Base-by-base conservation (phyloP, 2,797 vertebrate genomes). In the Lithobates pipiens region DNA sequence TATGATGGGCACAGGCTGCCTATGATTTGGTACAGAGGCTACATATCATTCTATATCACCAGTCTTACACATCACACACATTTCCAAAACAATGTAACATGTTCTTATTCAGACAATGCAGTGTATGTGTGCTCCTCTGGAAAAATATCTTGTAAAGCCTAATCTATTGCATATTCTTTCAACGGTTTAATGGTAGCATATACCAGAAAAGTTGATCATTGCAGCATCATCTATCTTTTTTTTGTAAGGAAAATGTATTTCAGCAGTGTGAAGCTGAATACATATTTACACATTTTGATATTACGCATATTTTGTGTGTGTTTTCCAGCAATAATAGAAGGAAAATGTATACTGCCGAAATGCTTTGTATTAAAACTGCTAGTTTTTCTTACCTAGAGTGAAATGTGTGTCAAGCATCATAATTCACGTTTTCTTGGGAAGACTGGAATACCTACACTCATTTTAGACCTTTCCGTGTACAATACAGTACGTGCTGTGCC, bases 391-490 rank as follows among this genome's bases (percentile, higher is more conserved):
- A 61, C 54, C 54, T 16, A 71, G 18, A n/a, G 57, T 73, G 65
- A 7, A 71, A 50, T 54, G 71, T 70, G 61, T 82, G 79, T 13
- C 67, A 61, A 69, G 36, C 77, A 67, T 74, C 32, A 67, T 29
- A 68, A 85, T 67, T 75, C 63, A n/a, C 63, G 32, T 29, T 71
- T 82, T 79, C 76, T 29, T 83, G 85, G 81, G 70, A 65, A 83
- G 68, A 63, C 65, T 70, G 29, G 75, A 79, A 87, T 83, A 83
- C 70, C 74, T 87, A 44, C 69, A 83, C 57, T 87, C 44, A 73
- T 79, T 76, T 80, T 70, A 79, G 76, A 83, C 46, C 78, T 87
- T 87, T 80, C 71, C 70, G 67, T 87, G 85, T 83, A 76, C n/a
- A 79, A 75, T 78, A 78, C 57, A 86, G 81, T 79, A 71, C 81